phyloP scores from a whole-genome alignment of 1,140 invertebrate species.

The Drosophila lacertosa region DNA sequence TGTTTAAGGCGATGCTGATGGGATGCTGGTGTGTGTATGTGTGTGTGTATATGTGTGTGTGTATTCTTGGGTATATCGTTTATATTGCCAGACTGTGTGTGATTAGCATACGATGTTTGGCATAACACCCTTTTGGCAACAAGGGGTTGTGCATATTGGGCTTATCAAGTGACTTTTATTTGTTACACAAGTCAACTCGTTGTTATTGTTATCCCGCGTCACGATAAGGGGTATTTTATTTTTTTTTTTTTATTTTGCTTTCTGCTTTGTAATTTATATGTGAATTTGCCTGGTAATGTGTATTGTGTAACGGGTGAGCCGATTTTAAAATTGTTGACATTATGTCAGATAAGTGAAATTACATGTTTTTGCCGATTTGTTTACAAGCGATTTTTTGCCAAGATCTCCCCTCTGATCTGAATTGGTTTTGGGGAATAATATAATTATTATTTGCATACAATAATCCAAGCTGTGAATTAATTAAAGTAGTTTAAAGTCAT shows the following conservation, averaged over 20 bases:
- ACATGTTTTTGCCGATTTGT: slow-evolving; percentile 71
- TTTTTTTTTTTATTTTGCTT: slow-evolving; percentile 28
- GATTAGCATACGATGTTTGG: slow-evolving; percentile 77
- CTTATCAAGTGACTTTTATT: slow-evolving; percentile 78
- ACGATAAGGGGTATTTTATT: slow-evolving; percentile 62
- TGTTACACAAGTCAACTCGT: slow-evolving; percentile 74
- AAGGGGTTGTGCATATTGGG: slow-evolving; percentile 71
- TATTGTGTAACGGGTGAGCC: slow-evolving; percentile 42
- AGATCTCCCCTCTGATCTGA: background rate
- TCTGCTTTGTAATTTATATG: slow-evolving; percentile 73
- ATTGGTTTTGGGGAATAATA: background rate
- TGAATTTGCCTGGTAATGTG: slow-evolving; percentile 54
- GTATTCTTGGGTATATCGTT: background rate
- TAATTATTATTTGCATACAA: slow-evolving; percentile 19
- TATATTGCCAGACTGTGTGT: slow-evolving; percentile 42
- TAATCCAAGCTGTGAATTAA: slow-evolving; percentile 1
- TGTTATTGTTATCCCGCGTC: slow-evolving; percentile 29
- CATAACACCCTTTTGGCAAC: slow-evolving; percentile 64
- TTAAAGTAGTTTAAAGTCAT: slow-evolving; percentile 28
- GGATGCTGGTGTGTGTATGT: slow-evolving; percentile 3
- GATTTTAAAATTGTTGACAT: slow-evolving; percentile 66
- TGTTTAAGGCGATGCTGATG: slow-evolving; percentile 58
- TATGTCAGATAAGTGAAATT: slow-evolving; percentile 82
- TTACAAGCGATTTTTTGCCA: slow-evolving; percentile 42
- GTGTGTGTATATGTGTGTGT: slow-evolving; percentile 2